Percentiles rank a stretch among this genome's conserved stretches.
Evolutionary conservation across 2,888 invertebrate genomes (phyloP).

Genomic region (Deroplatys truncata): DNA sequence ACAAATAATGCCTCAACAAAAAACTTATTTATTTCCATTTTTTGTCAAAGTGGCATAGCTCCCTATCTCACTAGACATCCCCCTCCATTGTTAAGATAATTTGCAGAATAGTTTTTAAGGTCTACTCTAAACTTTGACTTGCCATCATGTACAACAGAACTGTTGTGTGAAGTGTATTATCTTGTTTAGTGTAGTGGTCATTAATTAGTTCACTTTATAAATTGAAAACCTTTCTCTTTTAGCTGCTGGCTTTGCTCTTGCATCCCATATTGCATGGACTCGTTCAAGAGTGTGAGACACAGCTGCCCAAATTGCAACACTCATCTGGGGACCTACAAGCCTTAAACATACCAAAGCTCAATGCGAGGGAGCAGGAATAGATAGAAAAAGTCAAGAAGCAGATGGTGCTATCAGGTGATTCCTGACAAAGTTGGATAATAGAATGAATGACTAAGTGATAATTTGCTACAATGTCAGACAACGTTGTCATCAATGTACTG

Average conservation of each 20-base stretch:
- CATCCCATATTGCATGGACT: conserved; percentile 52
- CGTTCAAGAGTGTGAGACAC: conserved; percentile 49
- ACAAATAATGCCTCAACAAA: too few species aligned
- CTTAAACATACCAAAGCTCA: background rate
- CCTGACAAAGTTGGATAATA: background rate
- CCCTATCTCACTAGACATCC: too few species aligned
- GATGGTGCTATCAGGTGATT: background rate
- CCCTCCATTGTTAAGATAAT: too few species aligned
- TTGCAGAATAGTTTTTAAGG: too few species aligned
- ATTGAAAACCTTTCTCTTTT: conserved; percentile 6
- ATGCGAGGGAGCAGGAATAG: background rate
- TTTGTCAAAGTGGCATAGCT: too few species aligned
- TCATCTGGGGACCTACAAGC: conserved; percentile 44
- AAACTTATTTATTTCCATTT: too few species aligned
- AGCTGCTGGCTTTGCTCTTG: conserved; percentile 53
- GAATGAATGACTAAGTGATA: background rate
- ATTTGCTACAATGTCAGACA: background rate
- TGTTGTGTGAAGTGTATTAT: too few species aligned
- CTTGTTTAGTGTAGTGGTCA: too few species aligned
- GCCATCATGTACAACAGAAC: too few species aligned
- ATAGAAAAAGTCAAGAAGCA: background rate
- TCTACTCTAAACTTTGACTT: too few species aligned
- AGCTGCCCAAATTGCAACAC: conserved; percentile 49
- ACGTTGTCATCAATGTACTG: background rate
- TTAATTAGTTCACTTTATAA: too few species aligned